Conservation (phyloP, 2,888 invertebrate species). For the Cryptosula pallasiana region DNA sequence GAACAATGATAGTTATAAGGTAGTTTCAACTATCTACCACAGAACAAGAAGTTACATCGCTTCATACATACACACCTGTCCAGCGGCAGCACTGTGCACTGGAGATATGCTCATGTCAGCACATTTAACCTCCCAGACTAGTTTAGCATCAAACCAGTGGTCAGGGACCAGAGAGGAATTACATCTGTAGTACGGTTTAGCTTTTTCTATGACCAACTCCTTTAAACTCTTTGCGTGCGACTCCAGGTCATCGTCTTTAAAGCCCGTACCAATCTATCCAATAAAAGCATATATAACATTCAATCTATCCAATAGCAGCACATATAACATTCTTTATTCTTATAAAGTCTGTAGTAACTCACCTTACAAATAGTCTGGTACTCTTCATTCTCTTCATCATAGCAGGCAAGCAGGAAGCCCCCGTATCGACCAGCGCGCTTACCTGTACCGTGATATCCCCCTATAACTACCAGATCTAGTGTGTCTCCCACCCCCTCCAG, state of each 20-base stretch:
- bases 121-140: slow-evolving; percentile 95
- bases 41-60: background rate
- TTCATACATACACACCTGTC: slow-evolving; percentile 60
- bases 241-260: slow-evolving; percentile 82
- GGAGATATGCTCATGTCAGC: slow-evolving; percentile 96
- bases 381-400: slow-evolving; percentile 81
- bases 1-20: slow-evolving; percentile 29
- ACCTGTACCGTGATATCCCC: slow-evolving; percentile 87
- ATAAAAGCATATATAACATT: background rate
- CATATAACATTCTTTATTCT: background rate
- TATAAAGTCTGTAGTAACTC: slow-evolving; percentile 29
- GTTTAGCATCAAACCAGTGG: slow-evolving; percentile 60
- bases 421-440: slow-evolving; percentile 88
- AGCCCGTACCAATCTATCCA: slow-evolving; percentile 79
- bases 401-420: slow-evolving; percentile 89
- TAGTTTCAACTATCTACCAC: background rate
- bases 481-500: slow-evolving; percentile 94
- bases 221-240: slow-evolving; percentile 71
- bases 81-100: slow-evolving; percentile 77
- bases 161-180: slow-evolving; percentile 61
- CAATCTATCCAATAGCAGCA: background rate
- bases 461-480: slow-evolving; percentile 88
- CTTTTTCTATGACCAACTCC: slow-evolving; percentile 66
- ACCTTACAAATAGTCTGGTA: slow-evolving; percentile 90
- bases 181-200: slow-evolving; percentile 65